phyloP scores from a whole-genome alignment of 2,113 vertebrate species.

The Lagopus muta region DNA sequence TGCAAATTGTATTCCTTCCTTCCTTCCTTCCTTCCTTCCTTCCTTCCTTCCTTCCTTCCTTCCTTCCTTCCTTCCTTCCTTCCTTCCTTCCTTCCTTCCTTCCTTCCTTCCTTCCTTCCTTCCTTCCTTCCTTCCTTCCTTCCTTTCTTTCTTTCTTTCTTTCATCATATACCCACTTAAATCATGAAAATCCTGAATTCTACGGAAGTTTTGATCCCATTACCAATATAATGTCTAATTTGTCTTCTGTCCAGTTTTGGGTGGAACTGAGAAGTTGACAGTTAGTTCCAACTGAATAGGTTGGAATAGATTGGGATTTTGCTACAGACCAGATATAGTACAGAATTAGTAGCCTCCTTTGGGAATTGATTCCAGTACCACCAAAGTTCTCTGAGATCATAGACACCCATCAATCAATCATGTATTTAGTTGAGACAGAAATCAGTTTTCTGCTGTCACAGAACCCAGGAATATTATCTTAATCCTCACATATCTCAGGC shows the following conservation, averaged over 20 bases:
- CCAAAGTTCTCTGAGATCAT: rapidly evolving
- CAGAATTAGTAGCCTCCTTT: background rate
- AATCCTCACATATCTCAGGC: background rate
- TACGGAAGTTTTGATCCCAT: background rate
- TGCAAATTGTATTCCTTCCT: background rate
- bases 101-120: no score
- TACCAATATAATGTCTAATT: rapidly evolving
- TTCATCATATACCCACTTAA: no score
- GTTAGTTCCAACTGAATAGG: background rate
- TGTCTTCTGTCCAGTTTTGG: background rate
- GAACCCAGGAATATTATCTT: background rate
- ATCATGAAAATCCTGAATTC: background rate
- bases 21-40: no score
- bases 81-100: no score
- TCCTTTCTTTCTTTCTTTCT: background rate
- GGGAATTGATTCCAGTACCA: background rate
- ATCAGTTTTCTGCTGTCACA: background rate
- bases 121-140: background rate
- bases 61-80: no score
- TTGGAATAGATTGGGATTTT: background rate
- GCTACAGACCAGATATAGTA: no score
- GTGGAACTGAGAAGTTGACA: background rate
- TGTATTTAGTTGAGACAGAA: background rate
- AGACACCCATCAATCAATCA: background rate
- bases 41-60: no score